Evolutionary conservation across 2,797 vertebrate species (phyloP).

Genomic region (Alca torda): DNA sequence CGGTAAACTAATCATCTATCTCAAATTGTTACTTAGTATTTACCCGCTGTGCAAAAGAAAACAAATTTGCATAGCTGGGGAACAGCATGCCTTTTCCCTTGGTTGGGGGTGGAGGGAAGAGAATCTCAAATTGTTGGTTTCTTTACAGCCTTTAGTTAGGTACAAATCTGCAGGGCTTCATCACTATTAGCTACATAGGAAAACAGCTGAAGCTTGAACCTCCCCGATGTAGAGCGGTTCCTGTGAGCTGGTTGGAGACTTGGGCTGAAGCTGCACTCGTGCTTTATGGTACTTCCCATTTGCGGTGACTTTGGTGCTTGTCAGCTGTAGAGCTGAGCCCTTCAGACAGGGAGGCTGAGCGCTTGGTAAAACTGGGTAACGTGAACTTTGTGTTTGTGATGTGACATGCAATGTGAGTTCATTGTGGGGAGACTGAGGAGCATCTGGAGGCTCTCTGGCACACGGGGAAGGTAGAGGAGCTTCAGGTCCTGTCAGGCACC

Average conservation of each 20-base stretch:
- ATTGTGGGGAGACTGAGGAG: rapidly evolving
- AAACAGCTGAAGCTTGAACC: not conserved
- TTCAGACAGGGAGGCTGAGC: not conserved
- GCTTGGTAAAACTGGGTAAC: not conserved
- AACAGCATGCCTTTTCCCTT: not conserved
- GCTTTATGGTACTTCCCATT: not conserved
- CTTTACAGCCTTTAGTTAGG: not conserved
- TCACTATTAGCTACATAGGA: not conserved
- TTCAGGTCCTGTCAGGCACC: not conserved
- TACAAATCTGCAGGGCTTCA: not conserved
- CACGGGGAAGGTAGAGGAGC: not conserved
- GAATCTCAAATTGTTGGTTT: not conserved
- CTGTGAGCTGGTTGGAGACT: not conserved
- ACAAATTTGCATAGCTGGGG: not conserved
- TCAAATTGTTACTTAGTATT: not conserved
- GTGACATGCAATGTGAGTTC: not conserved
- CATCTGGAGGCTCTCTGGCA: not conserved
- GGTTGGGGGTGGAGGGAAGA: not conserved
- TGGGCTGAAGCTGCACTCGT: not conserved
- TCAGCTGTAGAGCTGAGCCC: not conserved
- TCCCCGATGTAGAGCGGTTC: not conserved
- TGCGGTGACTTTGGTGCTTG: rapidly evolving
- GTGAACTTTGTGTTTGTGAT: not conserved
- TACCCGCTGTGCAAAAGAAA: not conserved
- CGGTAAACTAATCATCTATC: not conserved